Evolutionary conservation across 2,888 invertebrate genomes (phyloP).

Genomic region (Blastobasis adustella): DNA sequence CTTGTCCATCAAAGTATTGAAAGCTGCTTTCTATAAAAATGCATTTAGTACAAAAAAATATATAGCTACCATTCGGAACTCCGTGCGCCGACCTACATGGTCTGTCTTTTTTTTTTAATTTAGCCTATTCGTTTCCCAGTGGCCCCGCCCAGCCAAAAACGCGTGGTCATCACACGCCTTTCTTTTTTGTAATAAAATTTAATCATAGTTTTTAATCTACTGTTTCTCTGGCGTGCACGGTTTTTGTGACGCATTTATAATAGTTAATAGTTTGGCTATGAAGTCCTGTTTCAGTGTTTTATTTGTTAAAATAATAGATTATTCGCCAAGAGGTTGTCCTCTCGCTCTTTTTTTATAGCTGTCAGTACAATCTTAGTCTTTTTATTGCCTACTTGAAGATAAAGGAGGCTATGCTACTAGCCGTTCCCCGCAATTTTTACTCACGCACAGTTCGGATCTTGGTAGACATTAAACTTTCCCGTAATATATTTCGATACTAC

Average conservation of each 20-base stretch:
- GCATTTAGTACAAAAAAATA: conserved; percentile 1
- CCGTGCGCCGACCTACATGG: conserved; percentile 2
- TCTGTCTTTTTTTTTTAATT: background rate
- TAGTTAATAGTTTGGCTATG: conserved; percentile 18
- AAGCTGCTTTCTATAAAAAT: conserved; percentile 2
- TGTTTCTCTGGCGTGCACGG: conserved; percentile 46
- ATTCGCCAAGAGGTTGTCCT: background rate
- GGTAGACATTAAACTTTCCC: no score
- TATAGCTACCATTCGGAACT: conserved; percentile 4
- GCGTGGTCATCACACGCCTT: conserved; percentile 4
- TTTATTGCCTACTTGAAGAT: no score
- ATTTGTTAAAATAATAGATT: no score
- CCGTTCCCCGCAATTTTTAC: no score
- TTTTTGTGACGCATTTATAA: conserved; percentile 23
- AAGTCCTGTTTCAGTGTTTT: no score
- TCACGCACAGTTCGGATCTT: no score
- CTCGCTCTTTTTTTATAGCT: background rate
- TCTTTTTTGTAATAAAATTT: conserved; percentile 40
- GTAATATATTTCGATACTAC: no score
- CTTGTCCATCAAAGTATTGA: conserved; percentile 1
- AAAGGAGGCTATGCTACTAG: no score
- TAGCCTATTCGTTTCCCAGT: conserved; percentile 5
- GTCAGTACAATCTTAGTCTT: no score
- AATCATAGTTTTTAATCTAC: conserved; percentile 63
- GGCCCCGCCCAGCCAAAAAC: conserved; percentile 6